Conservation (phyloP, 2,113 vertebrate species). For the Pelusios castaneus region DNA sequence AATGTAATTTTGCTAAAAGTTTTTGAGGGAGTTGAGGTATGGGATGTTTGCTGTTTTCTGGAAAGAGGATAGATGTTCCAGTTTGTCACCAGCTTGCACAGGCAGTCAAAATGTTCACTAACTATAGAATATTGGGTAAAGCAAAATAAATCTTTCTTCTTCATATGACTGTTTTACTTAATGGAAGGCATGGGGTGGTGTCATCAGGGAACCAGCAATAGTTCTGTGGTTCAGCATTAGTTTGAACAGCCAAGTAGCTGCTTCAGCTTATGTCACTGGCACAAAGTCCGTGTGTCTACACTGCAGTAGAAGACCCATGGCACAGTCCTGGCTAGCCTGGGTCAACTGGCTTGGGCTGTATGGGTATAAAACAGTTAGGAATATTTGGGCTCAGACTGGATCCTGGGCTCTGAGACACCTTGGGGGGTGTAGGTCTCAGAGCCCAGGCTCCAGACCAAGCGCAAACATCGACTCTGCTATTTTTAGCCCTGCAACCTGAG, state of each 20-base stretch:
- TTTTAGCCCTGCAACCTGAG: neutral
- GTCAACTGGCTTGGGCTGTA: neutral
- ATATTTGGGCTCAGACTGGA: neutral
- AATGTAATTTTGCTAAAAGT: neutral
- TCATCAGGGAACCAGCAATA: neutral
- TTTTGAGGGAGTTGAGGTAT: neutral
- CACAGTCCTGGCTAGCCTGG: neutral
- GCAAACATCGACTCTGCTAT: neutral
- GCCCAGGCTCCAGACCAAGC: neutral
- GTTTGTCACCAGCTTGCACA: rapidly evolving
- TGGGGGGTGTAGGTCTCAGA: neutral
- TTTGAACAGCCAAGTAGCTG: neutral
- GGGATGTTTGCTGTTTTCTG: neutral
- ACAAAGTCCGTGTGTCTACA: neutral
- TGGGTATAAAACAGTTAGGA: neutral
- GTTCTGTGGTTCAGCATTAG: neutral
- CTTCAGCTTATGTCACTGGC: neutral
- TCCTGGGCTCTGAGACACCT: neutral
- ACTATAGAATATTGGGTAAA: neutral
- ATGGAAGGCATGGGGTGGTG: neutral
- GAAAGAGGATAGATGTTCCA: neutral
- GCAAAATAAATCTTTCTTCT: neutral
- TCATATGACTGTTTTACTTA: neutral
- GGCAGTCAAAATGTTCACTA: neutral
- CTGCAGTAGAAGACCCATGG: neutral